Percentiles rank a stretch among this genome's conserved stretches.
Evolutionary conservation across 2,888 invertebrate genomes (phyloP).

Genomic region (Tipula helvola): DNA sequence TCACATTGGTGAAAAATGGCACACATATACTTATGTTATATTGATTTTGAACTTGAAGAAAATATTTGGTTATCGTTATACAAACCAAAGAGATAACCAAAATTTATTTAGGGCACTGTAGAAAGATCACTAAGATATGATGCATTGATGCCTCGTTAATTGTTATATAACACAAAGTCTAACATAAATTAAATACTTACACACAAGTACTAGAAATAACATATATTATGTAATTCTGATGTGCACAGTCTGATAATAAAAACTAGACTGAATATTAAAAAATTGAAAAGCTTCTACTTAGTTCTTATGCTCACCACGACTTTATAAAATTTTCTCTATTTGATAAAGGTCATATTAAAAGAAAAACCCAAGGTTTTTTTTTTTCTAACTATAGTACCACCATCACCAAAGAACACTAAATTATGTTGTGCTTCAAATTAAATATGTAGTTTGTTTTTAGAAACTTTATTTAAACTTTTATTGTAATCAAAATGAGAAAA

Average conservation of each 20-base stretch:
- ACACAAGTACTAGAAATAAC: not conserved
- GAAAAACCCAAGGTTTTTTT: not conserved
- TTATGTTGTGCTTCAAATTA: not conserved
- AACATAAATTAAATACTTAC: not conserved
- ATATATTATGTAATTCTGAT: not conserved
- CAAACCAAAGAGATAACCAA: not conserved
- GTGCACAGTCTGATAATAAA: not conserved
- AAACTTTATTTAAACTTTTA: not conserved
- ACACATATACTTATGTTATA: not conserved
- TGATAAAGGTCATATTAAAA: not conserved
- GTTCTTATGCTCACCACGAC: not conserved
- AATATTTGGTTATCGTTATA: not conserved
- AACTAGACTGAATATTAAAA: not conserved
- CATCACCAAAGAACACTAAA: not conserved
- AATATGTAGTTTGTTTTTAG: not conserved
- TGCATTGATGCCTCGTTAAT: not conserved
- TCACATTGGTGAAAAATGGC: not conserved
- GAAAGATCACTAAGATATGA: not conserved
- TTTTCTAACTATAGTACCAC: not conserved
- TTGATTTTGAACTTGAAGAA: not conserved
- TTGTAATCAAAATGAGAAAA: not conserved
- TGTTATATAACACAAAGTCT: not conserved
- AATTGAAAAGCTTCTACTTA: not conserved
- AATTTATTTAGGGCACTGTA: not conserved
- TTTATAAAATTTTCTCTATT: not conserved